Evolutionary conservation across 2,797 vertebrate genomes (phyloP).

Genomic region (Chanos chanos): DNA sequence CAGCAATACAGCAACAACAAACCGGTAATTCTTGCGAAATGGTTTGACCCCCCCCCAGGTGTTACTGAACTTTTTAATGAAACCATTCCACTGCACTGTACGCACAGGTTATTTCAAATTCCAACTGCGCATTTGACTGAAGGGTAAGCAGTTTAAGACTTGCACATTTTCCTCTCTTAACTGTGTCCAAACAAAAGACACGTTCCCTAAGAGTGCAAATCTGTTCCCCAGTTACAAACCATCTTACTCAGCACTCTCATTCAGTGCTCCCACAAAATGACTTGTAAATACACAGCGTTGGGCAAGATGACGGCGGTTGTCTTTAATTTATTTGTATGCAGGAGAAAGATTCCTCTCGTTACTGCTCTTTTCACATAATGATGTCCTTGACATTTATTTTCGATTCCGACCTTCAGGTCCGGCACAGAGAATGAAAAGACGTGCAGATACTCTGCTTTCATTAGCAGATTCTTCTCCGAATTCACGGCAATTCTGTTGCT

Average conservation of each 20-base stretch:
- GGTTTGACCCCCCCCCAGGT: background rate
- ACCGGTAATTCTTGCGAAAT: background rate
- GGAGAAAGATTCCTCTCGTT: conserved; percentile 17
- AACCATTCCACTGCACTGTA: background rate
- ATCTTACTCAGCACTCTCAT: too few relatives aligned
- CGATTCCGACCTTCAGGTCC: conserved; percentile 16
- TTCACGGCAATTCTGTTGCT: too few relatives aligned
- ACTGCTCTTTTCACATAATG: conserved; percentile 19
- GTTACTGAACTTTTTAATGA: background rate
- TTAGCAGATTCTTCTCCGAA: too few relatives aligned
- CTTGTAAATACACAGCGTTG: too few relatives aligned
- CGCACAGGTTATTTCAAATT: background rate
- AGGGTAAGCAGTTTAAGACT: too few relatives aligned
- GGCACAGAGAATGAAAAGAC: conserved; percentile 10
- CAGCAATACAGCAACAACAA: background rate
- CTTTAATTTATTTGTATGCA: background rate
- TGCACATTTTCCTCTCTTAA: too few relatives aligned
- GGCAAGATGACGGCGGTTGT: background rate
- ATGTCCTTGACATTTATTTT: conserved; percentile 30
- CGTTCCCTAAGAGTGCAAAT: too few relatives aligned
- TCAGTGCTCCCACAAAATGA: too few relatives aligned
- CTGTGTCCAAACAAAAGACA: too few relatives aligned
- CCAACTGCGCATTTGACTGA: background rate
- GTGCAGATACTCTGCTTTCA: conserved; percentile 15
- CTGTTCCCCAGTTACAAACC: too few relatives aligned